Conservation (phyloP, 1,140 invertebrate genomes). For the Pristionchus pacificus region DNA sequence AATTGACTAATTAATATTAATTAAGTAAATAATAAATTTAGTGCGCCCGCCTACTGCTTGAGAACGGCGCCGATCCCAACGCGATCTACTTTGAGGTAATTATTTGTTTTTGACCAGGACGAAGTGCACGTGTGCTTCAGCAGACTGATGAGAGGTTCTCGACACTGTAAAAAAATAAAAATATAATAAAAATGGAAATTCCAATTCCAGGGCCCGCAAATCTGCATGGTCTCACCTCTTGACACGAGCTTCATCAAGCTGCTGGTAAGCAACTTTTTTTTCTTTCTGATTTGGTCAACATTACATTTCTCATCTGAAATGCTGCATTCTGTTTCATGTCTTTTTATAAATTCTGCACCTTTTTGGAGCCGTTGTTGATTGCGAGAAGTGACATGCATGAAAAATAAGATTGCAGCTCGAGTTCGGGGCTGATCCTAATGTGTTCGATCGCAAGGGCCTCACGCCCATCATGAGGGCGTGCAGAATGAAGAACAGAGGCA, state of each 20-base stretch:
- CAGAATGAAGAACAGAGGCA: conserved; percentile 34
- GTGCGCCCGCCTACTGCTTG: conserved; percentile 66
- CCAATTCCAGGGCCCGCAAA: conserved; percentile 40
- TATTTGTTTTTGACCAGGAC: no score
- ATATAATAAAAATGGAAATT: no score
- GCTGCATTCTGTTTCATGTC: no score
- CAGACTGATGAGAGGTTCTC: no score
- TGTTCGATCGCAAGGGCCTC: conserved; percentile 38
- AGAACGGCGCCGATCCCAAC: conserved; percentile 69
- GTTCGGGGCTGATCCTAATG: conserved; percentile 39
- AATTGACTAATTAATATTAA: conserved; percentile 69
- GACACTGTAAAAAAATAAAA: no score
- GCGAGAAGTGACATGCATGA: no score
- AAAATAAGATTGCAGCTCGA: conserved; percentile 27
- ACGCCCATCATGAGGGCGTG: conserved; percentile 40
- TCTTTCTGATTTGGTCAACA: no score
- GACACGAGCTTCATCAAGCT: conserved; percentile 39
- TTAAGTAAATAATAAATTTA: conserved; percentile 65
- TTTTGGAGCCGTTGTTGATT: no score
- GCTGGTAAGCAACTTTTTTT: conserved; percentile 16
- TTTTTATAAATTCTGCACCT: no score
- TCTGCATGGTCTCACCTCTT: conserved; percentile 32
- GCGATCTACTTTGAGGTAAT: conserved; percentile 61
- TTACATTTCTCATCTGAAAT: no score
- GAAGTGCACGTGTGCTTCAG: no score